phyloP scores from a whole-genome alignment of 2,797 vertebrate genomes.

The Acanthurus lineatus region DNA sequence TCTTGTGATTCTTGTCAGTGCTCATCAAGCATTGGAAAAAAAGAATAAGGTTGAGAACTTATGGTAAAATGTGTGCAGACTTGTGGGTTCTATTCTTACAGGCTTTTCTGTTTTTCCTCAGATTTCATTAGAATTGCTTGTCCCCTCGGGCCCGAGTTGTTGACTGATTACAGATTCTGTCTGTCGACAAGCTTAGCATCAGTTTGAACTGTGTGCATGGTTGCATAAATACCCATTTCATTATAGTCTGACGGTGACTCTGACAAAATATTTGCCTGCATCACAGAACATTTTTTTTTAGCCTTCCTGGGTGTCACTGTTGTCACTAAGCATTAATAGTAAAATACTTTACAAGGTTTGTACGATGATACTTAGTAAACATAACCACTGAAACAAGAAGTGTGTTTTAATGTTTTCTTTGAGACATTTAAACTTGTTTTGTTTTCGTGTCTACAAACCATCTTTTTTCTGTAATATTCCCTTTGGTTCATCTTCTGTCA shows the following conservation, averaged over 20 bases:
- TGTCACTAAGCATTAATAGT: conserved; percentile 61
- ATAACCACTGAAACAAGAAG: conserved; percentile 47
- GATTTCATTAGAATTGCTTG: conserved; percentile 71
- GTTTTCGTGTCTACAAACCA: conserved; percentile 19
- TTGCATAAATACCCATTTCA: conserved; percentile 83
- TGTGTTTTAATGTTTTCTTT: conserved; percentile 55
- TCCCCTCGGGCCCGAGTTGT: conserved; percentile 61
- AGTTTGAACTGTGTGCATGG: conserved; percentile 71
- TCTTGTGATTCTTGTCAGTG: conserved; percentile 64
- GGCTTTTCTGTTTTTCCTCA: conserved; percentile 65
- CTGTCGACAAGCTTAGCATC: conserved; percentile 76
- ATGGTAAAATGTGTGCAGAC: conserved; percentile 55
- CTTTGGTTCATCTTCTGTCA: conserved; percentile 35
- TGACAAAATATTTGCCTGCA: conserved; percentile 61
- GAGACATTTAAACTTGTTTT: conserved; percentile 29
- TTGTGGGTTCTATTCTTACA: conserved; percentile 61
- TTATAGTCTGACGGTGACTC: conserved; percentile 71
- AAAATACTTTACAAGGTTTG: conserved; percentile 53
- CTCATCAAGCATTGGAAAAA: conserved; percentile 51
- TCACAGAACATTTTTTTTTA: conserved; percentile 48
- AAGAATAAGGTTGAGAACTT: conserved; percentile 37
- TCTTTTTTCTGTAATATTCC: conserved; percentile 43
- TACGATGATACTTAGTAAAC: conserved; percentile 26
- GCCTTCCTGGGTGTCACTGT: conserved; percentile 45
- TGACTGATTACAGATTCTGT: conserved; percentile 83